Percentiles rank a stretch among this genome's conserved stretches.
Evolutionary conservation across 2,888 invertebrate species (phyloP).

Genomic region (Drosophila mayaguana): DNA sequence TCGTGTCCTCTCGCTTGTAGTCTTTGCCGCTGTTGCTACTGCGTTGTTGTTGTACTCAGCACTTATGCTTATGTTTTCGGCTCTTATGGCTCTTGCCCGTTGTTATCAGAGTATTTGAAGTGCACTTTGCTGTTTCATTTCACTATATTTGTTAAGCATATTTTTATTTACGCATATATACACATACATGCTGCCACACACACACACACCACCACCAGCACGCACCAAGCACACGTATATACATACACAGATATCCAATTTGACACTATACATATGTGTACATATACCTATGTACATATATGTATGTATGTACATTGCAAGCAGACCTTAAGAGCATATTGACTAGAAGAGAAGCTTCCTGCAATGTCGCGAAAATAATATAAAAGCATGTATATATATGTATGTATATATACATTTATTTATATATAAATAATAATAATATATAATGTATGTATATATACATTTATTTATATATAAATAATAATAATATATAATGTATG

Average conservation of each 20-base stretch:
- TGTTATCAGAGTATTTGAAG: constrained; percentile 70
- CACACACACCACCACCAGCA: constrained; percentile 19
- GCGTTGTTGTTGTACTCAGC: constrained; percentile 47
- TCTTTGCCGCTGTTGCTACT: constrained; percentile 20
- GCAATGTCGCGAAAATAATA: background rate
- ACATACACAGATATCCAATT: constrained; percentile 18
- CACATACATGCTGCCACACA: constrained; percentile 29
- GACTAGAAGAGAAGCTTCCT: background rate
- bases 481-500: no score
- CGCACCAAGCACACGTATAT: no score
- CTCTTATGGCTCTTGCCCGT: constrained; percentile 62
- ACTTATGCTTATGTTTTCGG: constrained; percentile 73
- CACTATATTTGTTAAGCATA: constrained; percentile 73
- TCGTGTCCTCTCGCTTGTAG: constrained; percentile 25
- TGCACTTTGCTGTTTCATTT: constrained; percentile 82
- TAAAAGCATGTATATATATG: background rate
- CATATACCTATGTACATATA: background rate
- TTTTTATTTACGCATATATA: constrained; percentile 60
- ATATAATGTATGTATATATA: no score
- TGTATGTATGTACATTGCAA: constrained; percentile 3
- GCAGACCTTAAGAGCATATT: background rate
- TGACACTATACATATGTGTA: background rate
- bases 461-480: no score
- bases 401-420: background rate
- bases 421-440: background rate